phyloP scores from a whole-genome alignment of 2,888 invertebrate genomes.

The Drosophila lacicola region DNA sequence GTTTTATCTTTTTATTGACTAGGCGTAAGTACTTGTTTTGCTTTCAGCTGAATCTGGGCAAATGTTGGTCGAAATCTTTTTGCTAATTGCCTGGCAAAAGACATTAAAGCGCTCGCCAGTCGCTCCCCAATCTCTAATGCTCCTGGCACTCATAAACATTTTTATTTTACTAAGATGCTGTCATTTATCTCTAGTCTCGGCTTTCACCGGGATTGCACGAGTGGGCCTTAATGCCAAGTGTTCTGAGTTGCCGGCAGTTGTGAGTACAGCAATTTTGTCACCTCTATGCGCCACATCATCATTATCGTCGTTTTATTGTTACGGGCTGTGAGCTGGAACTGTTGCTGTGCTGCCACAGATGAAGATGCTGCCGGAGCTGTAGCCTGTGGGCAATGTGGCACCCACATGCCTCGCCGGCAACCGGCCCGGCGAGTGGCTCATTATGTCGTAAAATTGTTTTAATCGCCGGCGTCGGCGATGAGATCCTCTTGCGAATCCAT shows the following conservation, averaged over 20 bases:
- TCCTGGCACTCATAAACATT: conserved; percentile 58
- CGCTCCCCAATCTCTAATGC: conserved; percentile 58
- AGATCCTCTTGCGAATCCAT: conserved; percentile 73
- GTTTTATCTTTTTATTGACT: not conserved
- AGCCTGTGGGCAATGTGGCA: conserved; percentile 70
- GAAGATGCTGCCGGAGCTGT: conserved; percentile 6
- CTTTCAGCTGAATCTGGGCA: conserved; percentile 17
- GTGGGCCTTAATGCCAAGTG: conserved; percentile 35
- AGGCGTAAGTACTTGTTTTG: conserved; percentile 9
- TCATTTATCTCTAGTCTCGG: conserved; percentile 41
- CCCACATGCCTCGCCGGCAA: conserved; percentile 66
- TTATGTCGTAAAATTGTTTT: conserved; percentile 78
- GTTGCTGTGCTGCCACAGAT: conserved; percentile 1
- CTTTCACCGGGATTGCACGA: conserved; percentile 26
- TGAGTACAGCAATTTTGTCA: conserved; percentile 74
- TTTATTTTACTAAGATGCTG: conserved; percentile 56
- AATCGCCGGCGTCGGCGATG: conserved; percentile 60
- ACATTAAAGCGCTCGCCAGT: conserved; percentile 49
- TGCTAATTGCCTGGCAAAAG: conserved; percentile 51
- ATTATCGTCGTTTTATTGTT: conserved; percentile 75
- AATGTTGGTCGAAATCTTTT: conserved; percentile 16
- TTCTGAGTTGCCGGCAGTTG: conserved; percentile 32
- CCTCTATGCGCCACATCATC: conserved; percentile 73
- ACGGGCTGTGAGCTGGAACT: conserved; percentile 24
- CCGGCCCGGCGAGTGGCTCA: conserved; percentile 74